Percentiles rank a stretch among this genome's conserved stretches.
phyloP scores from a whole-genome alignment of 2,888 invertebrate genomes.

The Lomographa bimaculata region DNA sequence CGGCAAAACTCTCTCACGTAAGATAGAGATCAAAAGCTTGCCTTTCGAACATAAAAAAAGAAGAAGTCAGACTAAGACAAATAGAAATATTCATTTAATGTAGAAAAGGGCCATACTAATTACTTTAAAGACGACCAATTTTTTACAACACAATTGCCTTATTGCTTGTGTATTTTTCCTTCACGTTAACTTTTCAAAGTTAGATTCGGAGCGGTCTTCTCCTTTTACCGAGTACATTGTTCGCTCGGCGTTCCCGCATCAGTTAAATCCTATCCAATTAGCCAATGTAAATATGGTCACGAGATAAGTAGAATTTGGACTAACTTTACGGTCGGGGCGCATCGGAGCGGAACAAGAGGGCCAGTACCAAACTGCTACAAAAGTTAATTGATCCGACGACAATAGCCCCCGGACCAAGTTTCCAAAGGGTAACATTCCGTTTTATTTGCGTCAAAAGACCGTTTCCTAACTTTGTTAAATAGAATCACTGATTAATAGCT shows the following conservation, averaged over 20 bases:
- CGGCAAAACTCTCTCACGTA: no score
- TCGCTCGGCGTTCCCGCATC: conserved; percentile 14
- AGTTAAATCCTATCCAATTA: conserved; percentile 30
- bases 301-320: conserved; percentile 40
- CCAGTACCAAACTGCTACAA: conserved; percentile 46
- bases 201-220: conserved; percentile 6
- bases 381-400: conserved; percentile 54
- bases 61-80: no score
- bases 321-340: conserved; percentile 40
- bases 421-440: conserved; percentile 45
- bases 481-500: conserved; percentile 54
- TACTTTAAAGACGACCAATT: no score
- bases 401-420: conserved; percentile 41
- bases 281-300: conserved; percentile 34
- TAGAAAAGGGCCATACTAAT: no score
- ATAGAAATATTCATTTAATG: no score
- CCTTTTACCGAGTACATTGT: conserved; percentile 7
- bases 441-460: conserved; percentile 52
- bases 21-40: no score
- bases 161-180: no score
- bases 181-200: conserved; percentile 9
- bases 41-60: no score
- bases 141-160: no score
- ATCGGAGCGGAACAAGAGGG: conserved; percentile 41
- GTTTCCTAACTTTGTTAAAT: conserved; percentile 48